These are phyloP conservation scores for Diadegma fenestrale DNA, from an alignment of 2,888 invertebrate species.

Conservation along the genomic window DNA sequence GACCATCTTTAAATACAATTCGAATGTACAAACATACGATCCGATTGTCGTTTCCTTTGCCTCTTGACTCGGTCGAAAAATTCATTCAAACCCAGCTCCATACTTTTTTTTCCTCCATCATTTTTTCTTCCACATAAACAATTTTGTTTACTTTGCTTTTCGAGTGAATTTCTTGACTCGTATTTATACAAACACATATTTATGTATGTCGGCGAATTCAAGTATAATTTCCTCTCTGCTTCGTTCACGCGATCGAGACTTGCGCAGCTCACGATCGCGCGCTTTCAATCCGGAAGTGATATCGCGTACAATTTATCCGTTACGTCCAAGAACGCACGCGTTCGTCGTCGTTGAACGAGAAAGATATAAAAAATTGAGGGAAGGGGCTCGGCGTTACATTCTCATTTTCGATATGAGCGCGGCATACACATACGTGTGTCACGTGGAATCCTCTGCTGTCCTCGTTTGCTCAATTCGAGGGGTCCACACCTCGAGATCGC, in stretches of 20 bases:
- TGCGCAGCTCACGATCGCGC: constrained; percentile 42
- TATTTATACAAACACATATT: constrained; percentile 12
- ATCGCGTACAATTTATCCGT: constrained; percentile 74
- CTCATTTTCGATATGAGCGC: constrained; percentile 40
- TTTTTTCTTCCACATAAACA: not conserved
- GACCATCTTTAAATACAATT: constrained; percentile 21
- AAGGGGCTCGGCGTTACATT: constrained; percentile 31
- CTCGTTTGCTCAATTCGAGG: constrained; percentile 23
- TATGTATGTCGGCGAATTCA: constrained; percentile 18
- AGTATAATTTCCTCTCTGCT: constrained; percentile 34
- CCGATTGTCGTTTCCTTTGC: not conserved
- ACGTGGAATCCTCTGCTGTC: constrained; percentile 2
- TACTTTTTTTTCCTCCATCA: not conserved
- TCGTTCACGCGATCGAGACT: constrained; percentile 49
- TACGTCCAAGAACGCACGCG: constrained; percentile 62
- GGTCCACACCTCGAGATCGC: constrained; percentile 26
- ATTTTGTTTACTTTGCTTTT: too few relatives aligned
- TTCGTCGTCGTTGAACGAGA: constrained; percentile 32
- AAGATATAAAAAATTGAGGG: constrained; percentile 5
- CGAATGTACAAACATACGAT: not conserved
- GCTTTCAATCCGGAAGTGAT: constrained; percentile 78
- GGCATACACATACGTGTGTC: not conserved
- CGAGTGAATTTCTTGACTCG: not conserved
- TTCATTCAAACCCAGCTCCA: not conserved
- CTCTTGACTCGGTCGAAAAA: not conserved